Percentiles rank a stretch among this genome's conserved stretches.
Evolutionary conservation across 2,888 invertebrate species (phyloP).

Genomic region (Melanophora roralis): DNA sequence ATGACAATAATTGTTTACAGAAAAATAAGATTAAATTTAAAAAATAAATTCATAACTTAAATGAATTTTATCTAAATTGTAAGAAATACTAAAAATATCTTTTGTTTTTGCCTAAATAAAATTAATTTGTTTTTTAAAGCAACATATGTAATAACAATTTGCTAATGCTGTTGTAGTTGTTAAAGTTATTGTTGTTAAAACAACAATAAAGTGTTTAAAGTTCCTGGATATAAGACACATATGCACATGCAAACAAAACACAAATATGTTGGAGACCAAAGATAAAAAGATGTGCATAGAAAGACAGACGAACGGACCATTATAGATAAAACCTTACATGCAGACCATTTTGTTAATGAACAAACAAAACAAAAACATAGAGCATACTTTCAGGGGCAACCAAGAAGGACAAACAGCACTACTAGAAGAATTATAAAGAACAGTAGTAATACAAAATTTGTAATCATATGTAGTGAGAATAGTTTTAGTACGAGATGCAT

Average conservation of each 20-base stretch:
- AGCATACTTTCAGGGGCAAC: conserved; percentile 13
- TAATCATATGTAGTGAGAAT: conserved; percentile 13
- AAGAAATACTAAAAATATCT: background rate
- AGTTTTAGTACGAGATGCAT: background rate
- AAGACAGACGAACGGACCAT: background rate
- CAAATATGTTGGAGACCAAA: background rate
- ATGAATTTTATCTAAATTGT: conserved; percentile 42
- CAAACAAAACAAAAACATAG: conserved; percentile 49
- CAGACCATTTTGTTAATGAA: conserved; percentile 61
- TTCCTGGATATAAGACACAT: background rate
- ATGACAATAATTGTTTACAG: no score
- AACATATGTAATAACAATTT: no score
- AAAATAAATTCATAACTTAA: conserved; percentile 52
- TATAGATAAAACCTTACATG: conserved; percentile 30
- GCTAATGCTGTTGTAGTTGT: background rate
- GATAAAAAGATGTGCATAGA: background rate
- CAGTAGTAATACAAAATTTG: conserved; percentile 26
- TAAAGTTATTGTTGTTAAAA: background rate
- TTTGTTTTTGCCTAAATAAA: conserved; percentile 36
- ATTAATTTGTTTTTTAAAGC: conserved; percentile 20
- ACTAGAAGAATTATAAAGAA: background rate
- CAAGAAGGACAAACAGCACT: background rate
- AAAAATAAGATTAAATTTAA: no score
- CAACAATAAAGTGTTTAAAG: conserved; percentile 34
- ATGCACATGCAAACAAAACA: background rate